These are phyloP conservation scores for Vanessa atalanta DNA, from an alignment of 1,140 invertebrate genomes.

Conservation along the genomic window DNA sequence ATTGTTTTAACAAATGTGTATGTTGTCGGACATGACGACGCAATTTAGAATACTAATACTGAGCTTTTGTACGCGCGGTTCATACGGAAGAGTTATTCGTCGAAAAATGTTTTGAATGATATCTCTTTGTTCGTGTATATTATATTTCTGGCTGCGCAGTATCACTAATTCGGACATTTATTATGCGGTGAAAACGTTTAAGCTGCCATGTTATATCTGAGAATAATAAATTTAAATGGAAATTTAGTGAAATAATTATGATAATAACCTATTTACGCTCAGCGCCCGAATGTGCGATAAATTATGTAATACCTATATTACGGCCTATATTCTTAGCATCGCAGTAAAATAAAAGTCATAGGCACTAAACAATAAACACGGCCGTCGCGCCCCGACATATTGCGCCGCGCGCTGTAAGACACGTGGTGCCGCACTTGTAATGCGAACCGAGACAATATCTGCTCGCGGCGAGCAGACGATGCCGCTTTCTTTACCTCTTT, in stretches of 20 bases:
- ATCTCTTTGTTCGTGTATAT: neutral
- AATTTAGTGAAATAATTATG: too few species aligned
- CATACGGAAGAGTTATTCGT: neutral
- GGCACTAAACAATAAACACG: neutral
- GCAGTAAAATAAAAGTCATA: neutral
- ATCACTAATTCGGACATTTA: neutral
- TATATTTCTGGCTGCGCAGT: neutral
- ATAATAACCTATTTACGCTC: too few species aligned
- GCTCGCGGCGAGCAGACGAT: neutral
- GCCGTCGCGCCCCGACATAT: neutral
- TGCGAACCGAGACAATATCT: neutral
- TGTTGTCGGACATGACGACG: constrained; percentile 10
- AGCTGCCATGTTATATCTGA: neutral
- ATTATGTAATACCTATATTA: too few species aligned
- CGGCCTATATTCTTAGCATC: neutral
- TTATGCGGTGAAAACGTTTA: neutral
- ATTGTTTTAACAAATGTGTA: constrained; percentile 13
- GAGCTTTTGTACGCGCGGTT: constrained; percentile 5
- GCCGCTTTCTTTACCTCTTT: neutral
- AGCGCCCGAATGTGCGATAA: too few species aligned
- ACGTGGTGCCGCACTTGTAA: neutral
- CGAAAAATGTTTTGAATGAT: neutral
- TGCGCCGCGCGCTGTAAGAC: neutral
- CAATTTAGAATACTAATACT: constrained; percentile 11
- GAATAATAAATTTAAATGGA: neutral